phyloP scores from a whole-genome alignment of 2,113 vertebrate species.

The Myiagra hebetior region DNA sequence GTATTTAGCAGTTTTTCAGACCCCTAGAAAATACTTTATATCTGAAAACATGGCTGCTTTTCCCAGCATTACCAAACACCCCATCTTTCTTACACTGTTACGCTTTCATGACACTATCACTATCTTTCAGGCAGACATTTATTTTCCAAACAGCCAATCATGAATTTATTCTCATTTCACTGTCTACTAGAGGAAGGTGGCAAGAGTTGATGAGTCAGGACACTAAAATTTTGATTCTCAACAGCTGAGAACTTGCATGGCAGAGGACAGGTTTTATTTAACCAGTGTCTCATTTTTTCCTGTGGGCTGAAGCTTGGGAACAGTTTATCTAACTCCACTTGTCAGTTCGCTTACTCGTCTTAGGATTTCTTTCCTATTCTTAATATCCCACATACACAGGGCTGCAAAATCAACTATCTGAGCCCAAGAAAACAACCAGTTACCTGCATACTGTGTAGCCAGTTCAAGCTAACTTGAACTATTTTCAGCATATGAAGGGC shows the following conservation, averaged over 20 bases:
- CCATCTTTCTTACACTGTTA: not conserved
- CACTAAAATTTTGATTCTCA: not conserved
- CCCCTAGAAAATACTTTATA: not conserved
- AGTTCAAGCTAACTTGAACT: not conserved
- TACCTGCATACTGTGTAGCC: not conserved
- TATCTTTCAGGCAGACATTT: not conserved
- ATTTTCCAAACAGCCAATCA: not conserved
- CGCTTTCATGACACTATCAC: accelerated
- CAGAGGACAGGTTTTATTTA: conserved; percentile 18
- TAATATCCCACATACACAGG: not conserved
- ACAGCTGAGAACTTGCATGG: conserved; percentile 24
- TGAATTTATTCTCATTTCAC: not conserved
- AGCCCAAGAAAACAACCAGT: not conserved
- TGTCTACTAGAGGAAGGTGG: not conserved
- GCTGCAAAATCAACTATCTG: not conserved
- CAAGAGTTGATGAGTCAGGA: not conserved
- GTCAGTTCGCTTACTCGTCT: not conserved
- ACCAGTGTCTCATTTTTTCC: not conserved
- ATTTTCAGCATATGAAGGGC: not conserved
- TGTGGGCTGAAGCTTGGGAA: not conserved
- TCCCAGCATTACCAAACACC: not conserved
- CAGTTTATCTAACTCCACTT: not conserved
- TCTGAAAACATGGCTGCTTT: not conserved
- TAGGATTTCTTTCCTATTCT: not conserved
- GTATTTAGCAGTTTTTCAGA: not conserved